A percentile compares a stretch with the other conserved stretches of the same genome.
Evolutionary conservation across 2,797 vertebrate species (phyloP).

Genomic region (Crax fasciolata): DNA sequence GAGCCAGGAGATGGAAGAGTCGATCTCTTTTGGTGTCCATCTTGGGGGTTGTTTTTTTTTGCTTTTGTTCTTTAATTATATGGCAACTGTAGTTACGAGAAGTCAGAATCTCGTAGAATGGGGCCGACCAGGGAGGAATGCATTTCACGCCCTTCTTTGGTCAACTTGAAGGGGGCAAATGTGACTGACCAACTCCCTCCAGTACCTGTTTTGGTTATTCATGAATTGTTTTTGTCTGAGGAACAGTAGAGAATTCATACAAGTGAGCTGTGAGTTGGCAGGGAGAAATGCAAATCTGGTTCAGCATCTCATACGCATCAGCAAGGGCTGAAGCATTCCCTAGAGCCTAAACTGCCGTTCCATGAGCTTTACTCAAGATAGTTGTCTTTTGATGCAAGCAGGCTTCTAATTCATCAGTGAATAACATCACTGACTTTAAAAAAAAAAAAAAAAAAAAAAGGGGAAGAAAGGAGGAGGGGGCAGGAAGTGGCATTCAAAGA

Average conservation of each 20-base stretch:
- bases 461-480: not conserved
- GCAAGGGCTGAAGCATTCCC: not conserved
- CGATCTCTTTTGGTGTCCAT: not conserved
- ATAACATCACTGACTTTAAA: not conserved
- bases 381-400: not conserved
- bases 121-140: not conserved
- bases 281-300: not conserved
- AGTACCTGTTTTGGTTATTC: not conserved
- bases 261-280: not conserved
- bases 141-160: not conserved
- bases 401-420: not conserved
- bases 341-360: not conserved
- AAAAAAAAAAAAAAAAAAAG: not conserved
- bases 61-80: not conserved
- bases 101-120: no score
- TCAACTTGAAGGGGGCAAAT: not conserved
- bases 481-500: not conserved
- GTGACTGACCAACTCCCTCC: not conserved
- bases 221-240: not conserved
- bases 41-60: not conserved
- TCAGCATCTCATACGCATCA: not conserved
- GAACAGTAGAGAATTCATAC: not conserved
- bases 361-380: rapidly evolving
- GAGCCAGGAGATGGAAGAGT: not conserved
- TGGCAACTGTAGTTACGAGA: not conserved